Conservation (phyloP, 1,140 invertebrate genomes). For the Aleiodes sp. region DNA sequence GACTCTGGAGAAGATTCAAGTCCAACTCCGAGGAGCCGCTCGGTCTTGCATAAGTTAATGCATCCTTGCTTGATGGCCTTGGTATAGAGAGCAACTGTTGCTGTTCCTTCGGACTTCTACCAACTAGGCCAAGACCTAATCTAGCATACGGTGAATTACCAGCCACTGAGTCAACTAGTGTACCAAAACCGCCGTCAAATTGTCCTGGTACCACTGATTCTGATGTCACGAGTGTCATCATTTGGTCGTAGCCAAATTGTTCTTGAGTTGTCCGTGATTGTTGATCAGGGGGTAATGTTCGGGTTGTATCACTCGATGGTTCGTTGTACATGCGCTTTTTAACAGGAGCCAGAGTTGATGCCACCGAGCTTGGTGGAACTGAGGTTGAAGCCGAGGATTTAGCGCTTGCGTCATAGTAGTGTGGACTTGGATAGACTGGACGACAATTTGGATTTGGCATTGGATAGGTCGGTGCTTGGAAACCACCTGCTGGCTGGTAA, state of each 20-base stretch:
- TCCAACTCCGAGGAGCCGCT: conserved; percentile 53
- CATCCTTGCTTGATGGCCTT: conserved; percentile 53
- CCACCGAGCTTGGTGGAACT: conserved; percentile 39
- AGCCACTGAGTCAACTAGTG: conserved; percentile 50
- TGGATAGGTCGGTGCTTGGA: conserved; percentile 56
- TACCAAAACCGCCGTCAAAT: conserved; percentile 53
- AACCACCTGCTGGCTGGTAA: conserved; percentile 51
- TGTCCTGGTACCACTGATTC: conserved; percentile 48
- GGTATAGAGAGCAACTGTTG: conserved; percentile 56
- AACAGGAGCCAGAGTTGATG: conserved; percentile 44
- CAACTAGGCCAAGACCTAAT: conserved; percentile 55
- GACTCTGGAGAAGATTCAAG: conserved; percentile 56
- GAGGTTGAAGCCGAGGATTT: conserved; percentile 39
- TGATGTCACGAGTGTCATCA: conserved; percentile 53
- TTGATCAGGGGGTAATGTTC: conserved; percentile 44
- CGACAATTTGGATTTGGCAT: conserved; percentile 52
- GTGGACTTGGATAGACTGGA: conserved; percentile 56
- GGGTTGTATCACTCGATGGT: conserved; percentile 37
- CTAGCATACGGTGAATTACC: conserved; percentile 56
- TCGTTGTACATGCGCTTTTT: conserved; percentile 62
- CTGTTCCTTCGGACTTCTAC: conserved; percentile 51
- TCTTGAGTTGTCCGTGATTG: conserved; percentile 40
- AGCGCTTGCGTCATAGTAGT: conserved; percentile 56
- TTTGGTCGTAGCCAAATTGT: conserved; percentile 57
- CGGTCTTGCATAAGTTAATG: conserved; percentile 50